Base-by-base conservation (phyloP, 2,113 vertebrate genomes). In the Pandion haliaetus region DNA sequence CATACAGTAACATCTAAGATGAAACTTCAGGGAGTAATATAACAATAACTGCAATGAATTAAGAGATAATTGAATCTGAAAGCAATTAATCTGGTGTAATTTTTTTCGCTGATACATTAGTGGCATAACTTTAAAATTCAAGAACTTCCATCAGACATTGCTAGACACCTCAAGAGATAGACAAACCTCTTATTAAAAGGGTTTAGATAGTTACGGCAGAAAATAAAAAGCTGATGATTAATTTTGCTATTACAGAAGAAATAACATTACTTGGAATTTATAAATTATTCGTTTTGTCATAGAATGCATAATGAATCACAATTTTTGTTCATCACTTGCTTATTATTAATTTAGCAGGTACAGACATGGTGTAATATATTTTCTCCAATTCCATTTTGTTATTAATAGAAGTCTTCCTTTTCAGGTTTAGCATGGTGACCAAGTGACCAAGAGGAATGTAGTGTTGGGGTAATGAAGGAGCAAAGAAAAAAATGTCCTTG, bases 261-360 rank as follows among this genome's bases (percentile, higher is more conserved):
- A 97, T 96, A 94, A 90, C n/a, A 83, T 94, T 91, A 88, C 59
- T 82, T 52, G 55, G 63, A 92, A 92, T 93, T 85, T 84, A 95
- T 96, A 95, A 95, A 97, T 97, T 92, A 95, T 97, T 96, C 85
- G 86, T 94, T 96, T 97, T 95, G 84, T 83, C 59, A 67, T 76
- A 45, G 45, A 94, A 95, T 95, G 50, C 32, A 62, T 91, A 96
- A 97, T 96, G 86, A 93, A 93, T 89, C 66, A 76, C 14, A 85
- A 66, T 94, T 97, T 95, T 96, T 91, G 80, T 87, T 97, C 91
- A 87, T 91, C 34, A 84, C 73, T 97, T 93, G 14, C 78, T 72
- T 97, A 89, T 95, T 91, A 96, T 62, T 97, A 96, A 97, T 95
- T 96, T 85, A 95, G 62, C 36, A 91, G 49, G 9, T 17, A 36